Percentiles rank a stretch among this genome's conserved stretches.
Evolutionary conservation across 2,888 invertebrate genomes (phyloP).

Genomic region (Trisateles emortualis): DNA sequence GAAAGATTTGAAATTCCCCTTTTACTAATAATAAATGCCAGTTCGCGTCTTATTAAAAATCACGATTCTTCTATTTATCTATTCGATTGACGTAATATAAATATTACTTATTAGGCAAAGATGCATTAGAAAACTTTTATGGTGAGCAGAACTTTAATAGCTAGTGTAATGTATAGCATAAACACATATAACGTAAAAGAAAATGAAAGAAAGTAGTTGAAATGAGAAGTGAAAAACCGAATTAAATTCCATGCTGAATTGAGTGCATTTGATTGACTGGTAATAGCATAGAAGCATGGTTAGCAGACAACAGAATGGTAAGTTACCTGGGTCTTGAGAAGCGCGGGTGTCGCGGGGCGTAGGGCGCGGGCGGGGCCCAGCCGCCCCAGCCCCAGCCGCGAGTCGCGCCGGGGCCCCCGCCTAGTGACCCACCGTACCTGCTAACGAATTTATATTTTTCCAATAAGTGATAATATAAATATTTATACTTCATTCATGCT

Average conservation of each 20-base stretch:
- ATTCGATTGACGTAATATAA: too few relatives aligned
- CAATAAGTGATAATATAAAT: constrained; percentile 3
- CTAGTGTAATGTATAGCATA: too few relatives aligned
- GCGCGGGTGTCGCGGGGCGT: constrained; percentile 77
- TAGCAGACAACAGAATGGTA: neutral
- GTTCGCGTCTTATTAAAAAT: too few relatives aligned
- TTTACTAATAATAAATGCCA: too few relatives aligned
- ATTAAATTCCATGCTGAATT: neutral
- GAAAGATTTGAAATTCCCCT: too few relatives aligned
- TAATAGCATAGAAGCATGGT: neutral
- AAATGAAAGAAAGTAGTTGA: neutral
- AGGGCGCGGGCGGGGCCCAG: constrained; percentile 81
- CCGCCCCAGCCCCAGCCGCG: constrained; percentile 80
- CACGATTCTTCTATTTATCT: too few relatives aligned
- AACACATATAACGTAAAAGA: too few relatives aligned
- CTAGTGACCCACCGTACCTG: constrained; percentile 64
- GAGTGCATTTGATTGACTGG: neutral
- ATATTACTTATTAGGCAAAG: too few relatives aligned
- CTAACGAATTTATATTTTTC: constrained; percentile 16
- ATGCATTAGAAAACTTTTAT: too few relatives aligned
- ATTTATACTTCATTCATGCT: too few relatives aligned
- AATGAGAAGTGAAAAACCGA: neutral
- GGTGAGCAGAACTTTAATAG: too few relatives aligned
- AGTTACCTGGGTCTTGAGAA: constrained; percentile 79
- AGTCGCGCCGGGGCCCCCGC: constrained; percentile 50